These are phyloP conservation scores for rabbit (Oryctolagus cuniculus) DNA, from an alignment of 2,113 vertebrate genomes.

Conservation along the genomic window DNA sequence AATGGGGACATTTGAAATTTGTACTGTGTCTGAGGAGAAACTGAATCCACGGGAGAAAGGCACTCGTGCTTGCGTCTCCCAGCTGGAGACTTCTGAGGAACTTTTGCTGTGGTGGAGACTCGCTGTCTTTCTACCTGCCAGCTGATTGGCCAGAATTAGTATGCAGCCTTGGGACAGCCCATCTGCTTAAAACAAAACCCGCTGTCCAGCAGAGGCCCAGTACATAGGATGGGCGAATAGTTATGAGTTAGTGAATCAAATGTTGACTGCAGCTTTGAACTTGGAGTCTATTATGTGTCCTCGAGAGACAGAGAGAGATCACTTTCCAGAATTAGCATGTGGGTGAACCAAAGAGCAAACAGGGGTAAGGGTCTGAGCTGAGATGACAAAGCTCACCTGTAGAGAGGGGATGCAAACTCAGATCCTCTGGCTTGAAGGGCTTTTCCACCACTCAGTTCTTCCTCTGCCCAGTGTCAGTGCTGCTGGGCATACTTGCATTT, in stretches of 20 bases:
- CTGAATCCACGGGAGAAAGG: not conserved
- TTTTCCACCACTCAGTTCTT: not conserved
- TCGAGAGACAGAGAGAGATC: not conserved
- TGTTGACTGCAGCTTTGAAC: not conserved
- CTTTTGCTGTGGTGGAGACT: not conserved
- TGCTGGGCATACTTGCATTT: not conserved
- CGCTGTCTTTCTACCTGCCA: not conserved
- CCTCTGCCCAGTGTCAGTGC: not conserved
- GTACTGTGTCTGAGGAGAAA: not conserved
- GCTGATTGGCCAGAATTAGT: not conserved
- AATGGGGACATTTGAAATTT: not conserved
- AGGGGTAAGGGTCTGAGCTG: not conserved
- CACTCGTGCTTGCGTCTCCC: not conserved
- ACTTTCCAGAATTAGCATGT: not conserved
- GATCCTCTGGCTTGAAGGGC: not conserved
- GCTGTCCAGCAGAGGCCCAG: not conserved
- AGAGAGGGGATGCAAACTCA: slow-evolving; percentile 10
- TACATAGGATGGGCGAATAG: not conserved
- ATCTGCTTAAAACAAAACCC: slow-evolving; percentile 19
- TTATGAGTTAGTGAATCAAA: not conserved
- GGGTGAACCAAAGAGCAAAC: not conserved
- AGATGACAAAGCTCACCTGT: not conserved
- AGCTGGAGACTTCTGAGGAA: not conserved
- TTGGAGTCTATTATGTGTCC: not conserved
- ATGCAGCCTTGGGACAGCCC: not conserved